A percentile compares a stretch with the other conserved stretches of the same genome.
Conservation (phyloP, 1,140 invertebrate genomes). For the Drosophila paulistorum region DNA sequence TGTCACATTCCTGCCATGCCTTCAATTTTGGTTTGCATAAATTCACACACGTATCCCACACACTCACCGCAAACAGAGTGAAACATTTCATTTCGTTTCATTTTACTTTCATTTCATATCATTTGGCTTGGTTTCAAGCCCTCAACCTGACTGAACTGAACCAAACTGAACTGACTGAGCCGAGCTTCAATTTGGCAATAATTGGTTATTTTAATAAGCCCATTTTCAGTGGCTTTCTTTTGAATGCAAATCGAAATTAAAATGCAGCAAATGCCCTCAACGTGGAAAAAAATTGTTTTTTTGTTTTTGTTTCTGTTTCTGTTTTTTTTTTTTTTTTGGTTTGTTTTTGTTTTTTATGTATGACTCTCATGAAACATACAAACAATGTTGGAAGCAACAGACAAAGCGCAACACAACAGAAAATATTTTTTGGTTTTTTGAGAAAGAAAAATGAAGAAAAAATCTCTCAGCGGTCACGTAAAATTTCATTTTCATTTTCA, state of each 20-base stretch:
- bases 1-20: background rate
- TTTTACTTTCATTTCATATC: slow-evolving; percentile 68
- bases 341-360: slow-evolving; percentile 25
- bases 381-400: slow-evolving; percentile 44
- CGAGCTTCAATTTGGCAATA: slow-evolving; percentile 73
- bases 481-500: slow-evolving; percentile 61
- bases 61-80: slow-evolving; percentile 33
- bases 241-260: slow-evolving; percentile 77
- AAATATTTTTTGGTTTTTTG: background rate
- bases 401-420: slow-evolving; percentile 4
- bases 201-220: slow-evolving; percentile 76
- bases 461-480: slow-evolving; percentile 55
- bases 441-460: slow-evolving; percentile 3
- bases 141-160: background rate
- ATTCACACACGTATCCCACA: slow-evolving; percentile 47
- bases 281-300: slow-evolving; percentile 18
- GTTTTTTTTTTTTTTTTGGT: slow-evolving; percentile 18
- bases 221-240: slow-evolving; percentile 68
- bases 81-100: slow-evolving; percentile 35
- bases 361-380: slow-evolving; percentile 20
- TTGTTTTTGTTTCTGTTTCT: slow-evolving; percentile 9
- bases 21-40: slow-evolving; percentile 47
- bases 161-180: slow-evolving; percentile 11
- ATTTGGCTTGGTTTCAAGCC: slow-evolving; percentile 4
- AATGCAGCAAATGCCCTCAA: slow-evolving; percentile 63